A percentile compares a stretch with the other conserved stretches of the same genome.
Evolutionary conservation across 1,140 invertebrate genomes (phyloP).

Genomic region (Pseudomyrmex concolor): DNA sequence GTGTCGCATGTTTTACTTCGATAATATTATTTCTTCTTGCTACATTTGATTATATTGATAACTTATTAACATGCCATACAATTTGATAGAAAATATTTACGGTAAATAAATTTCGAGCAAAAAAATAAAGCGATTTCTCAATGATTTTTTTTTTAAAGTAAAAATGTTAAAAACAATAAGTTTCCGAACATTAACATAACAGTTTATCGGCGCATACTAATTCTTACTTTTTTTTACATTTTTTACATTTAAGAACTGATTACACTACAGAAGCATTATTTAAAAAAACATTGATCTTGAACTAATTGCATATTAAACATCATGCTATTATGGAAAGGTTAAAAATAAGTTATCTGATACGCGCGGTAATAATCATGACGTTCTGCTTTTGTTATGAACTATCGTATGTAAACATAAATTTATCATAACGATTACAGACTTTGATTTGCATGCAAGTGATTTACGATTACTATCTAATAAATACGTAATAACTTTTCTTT

Average conservation of each 20-base stretch:
- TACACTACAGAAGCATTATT: background rate
- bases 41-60: background rate
- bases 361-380: background rate
- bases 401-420: background rate
- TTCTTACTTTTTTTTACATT: background rate
- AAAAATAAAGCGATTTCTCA: too few species aligned
- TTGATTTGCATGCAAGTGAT: conserved; percentile 10
- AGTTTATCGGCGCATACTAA: background rate
- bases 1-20: background rate
- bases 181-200: background rate
- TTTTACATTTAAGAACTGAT: background rate
- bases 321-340: too few species aligned
- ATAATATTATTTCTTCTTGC: background rate
- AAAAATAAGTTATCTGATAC: too few species aligned
- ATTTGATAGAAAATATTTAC: background rate
- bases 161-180: background rate
- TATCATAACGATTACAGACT: background rate
- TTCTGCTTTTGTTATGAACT: background rate
- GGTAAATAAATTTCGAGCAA: background rate
- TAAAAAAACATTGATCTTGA: conserved; percentile 1
- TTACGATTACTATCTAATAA: background rate
- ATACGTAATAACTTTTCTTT: background rate
- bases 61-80: background rate
- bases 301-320: background rate
- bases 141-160: too few species aligned